Conservation (phyloP, 2,797 vertebrate species). For the Austrolebias charrua region DNA sequence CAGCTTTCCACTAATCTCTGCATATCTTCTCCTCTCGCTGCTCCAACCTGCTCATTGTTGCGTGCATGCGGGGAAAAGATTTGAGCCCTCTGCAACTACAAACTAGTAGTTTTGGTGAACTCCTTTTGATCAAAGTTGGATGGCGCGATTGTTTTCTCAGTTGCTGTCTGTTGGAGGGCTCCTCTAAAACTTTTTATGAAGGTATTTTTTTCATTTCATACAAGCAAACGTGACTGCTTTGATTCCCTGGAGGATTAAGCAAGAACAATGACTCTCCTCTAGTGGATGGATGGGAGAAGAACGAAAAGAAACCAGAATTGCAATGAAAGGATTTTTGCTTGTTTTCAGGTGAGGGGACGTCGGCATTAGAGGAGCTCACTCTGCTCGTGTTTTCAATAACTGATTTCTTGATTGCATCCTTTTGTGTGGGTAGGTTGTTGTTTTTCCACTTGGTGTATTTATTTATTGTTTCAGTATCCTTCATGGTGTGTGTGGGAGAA, state of each 20-base stretch:
- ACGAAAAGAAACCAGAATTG: slow-evolving; percentile 39
- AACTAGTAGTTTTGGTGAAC: slow-evolving; percentile 16
- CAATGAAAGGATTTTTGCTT: slow-evolving; percentile 61
- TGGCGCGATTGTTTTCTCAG: slow-evolving; percentile 7
- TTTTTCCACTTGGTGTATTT: slow-evolving; percentile 22
- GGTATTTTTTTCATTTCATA: slow-evolving; percentile 1
- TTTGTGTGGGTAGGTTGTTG: slow-evolving; percentile 66
- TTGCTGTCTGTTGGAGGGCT: slow-evolving; percentile 36
- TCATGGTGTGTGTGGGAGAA: slow-evolving; percentile 3
- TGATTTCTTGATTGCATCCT: slow-evolving; percentile 62
- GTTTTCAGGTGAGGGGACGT: slow-evolving; percentile 26
- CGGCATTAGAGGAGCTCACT: slow-evolving; percentile 35
- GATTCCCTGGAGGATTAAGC: slow-evolving; percentile 49
- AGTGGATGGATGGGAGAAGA: slow-evolving; percentile 41
- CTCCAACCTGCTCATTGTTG: slow-evolving; percentile 26
- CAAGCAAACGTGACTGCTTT: slow-evolving; percentile 60
- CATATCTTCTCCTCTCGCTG: slow-evolving; percentile 36
- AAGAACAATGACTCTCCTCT: slow-evolving; percentile 56
- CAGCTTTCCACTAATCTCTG: slow-evolving; percentile 66
- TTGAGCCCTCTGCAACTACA: slow-evolving; percentile 19
- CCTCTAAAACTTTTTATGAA: slow-evolving; percentile 14
- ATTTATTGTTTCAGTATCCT: slow-evolving; percentile 12
- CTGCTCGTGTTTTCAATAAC: slow-evolving; percentile 43
- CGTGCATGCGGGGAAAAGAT: slow-evolving; percentile 2
- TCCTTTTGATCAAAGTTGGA: slow-evolving; percentile 38